A percentile compares a stretch with the other conserved stretches of the same genome.
These are phyloP conservation scores for Drosophila emarginata DNA, from an alignment of 2,888 invertebrate species.

Conservation along the genomic window DNA sequence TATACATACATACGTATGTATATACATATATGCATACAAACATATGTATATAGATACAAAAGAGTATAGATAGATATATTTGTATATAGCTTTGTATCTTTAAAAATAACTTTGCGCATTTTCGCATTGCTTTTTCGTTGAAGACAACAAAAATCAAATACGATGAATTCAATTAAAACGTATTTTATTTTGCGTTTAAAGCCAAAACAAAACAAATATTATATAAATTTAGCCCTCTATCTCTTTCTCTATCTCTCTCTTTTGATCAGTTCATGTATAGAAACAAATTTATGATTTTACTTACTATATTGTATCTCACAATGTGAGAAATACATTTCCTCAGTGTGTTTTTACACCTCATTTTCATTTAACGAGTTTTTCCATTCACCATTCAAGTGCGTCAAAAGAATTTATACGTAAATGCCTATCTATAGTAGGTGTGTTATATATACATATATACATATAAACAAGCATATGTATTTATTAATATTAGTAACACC, in stretches of 20 bases:
- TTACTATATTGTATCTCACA: neutral
- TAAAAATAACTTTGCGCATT: slow-evolving; percentile 66
- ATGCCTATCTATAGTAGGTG: slow-evolving; percentile 24
- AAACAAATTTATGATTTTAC: slow-evolving; percentile 50
- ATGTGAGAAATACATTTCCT: slow-evolving; percentile 48
- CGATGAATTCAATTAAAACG: slow-evolving; percentile 67
- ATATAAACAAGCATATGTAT: slow-evolving; percentile 6
- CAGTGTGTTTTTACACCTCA: slow-evolving; percentile 54
- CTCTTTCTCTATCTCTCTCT: slow-evolving; percentile 14
- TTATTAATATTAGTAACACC: slow-evolving; percentile 25
- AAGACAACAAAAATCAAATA: slow-evolving; percentile 40
- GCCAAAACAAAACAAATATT: slow-evolving; percentile 48
- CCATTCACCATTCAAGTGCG: slow-evolving; percentile 50
- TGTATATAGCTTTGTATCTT: slow-evolving; percentile 31
- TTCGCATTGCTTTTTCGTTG: slow-evolving; percentile 36
- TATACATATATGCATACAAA: neutral
- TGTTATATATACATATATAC: neutral
- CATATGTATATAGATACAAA: neutral
- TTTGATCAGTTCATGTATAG: slow-evolving; percentile 9
- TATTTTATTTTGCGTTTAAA: slow-evolving; percentile 65
- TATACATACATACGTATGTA: neutral
- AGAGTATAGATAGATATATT: slow-evolving; percentile 1
- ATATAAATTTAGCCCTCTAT: slow-evolving; percentile 36
- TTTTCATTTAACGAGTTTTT: slow-evolving; percentile 51
- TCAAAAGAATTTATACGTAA: slow-evolving; percentile 45